A percentile compares a stretch with the other conserved stretches of the same genome.
phyloP scores from a whole-genome alignment of 2,113 vertebrate genomes.

The Actenoides lindsayi region DNA sequence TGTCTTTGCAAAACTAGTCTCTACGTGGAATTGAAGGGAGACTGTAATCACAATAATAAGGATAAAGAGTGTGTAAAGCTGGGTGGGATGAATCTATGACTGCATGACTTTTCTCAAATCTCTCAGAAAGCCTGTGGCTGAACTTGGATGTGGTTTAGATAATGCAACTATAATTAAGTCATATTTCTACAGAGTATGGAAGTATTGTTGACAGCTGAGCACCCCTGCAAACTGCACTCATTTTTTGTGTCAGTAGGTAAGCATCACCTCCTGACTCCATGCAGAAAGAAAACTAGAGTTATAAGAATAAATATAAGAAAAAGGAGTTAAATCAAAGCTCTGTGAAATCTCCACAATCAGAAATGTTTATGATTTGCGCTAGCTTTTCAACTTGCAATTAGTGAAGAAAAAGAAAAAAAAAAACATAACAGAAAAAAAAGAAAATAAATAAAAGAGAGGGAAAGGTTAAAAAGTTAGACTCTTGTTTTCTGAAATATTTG shows the following conservation, averaged over 20 bases:
- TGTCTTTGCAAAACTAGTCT: background rate
- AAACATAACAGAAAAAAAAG: too few species aligned
- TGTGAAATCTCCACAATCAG: background rate
- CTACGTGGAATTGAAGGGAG: background rate
- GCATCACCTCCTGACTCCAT: fast-evolving
- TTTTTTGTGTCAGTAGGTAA: background rate
- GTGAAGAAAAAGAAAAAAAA: background rate
- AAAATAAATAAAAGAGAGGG: background rate
- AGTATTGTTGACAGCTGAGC: background rate
- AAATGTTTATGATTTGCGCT: background rate
- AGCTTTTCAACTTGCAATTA: background rate
- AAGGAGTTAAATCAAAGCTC: background rate
- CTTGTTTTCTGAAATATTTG: background rate
- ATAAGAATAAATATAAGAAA: background rate
- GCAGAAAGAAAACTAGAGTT: background rate
- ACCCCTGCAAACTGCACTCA: background rate
- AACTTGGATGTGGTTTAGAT: background rate
- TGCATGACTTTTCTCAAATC: background rate
- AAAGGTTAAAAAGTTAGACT: background rate
- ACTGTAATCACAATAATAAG: background rate
- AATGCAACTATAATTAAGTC: background rate
- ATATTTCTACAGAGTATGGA: background rate
- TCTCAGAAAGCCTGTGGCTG: background rate
- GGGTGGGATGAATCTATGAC: background rate
- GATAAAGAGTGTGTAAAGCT: background rate